Evolutionary conservation across 2,888 invertebrate genomes (phyloP).

Genomic region (Malachius bipustulatus): DNA sequence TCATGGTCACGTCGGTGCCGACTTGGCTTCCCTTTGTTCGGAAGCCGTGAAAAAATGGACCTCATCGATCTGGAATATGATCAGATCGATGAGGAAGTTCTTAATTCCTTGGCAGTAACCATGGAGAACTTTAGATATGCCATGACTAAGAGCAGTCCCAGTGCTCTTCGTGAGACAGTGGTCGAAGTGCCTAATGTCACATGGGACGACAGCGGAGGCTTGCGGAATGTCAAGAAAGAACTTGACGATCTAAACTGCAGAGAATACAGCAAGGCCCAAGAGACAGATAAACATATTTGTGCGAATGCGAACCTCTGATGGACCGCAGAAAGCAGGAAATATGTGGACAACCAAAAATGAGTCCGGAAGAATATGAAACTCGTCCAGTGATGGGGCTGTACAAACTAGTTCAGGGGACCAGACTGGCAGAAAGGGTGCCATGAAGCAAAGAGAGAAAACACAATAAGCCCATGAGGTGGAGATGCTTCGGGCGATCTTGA

Average conservation of each 20-base stretch:
- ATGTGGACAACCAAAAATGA: too few species aligned
- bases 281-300: slow-evolving; percentile 93
- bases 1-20: slow-evolving; percentile 98
- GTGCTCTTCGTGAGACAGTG: slow-evolving; percentile 95
- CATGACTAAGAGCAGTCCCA: slow-evolving; percentile 97
- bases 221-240: slow-evolving; percentile 92
- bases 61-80: slow-evolving; percentile 98
- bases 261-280: too few species aligned
- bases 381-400: too few species aligned
- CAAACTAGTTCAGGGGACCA: too few species aligned
- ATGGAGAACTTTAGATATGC: slow-evolving; percentile 99
- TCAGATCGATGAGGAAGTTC: slow-evolving; percentile 94
- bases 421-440: slow-evolving; percentile 93
- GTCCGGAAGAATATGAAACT: too few species aligned
- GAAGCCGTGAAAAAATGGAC: slow-evolving; percentile 99
- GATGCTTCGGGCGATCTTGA: too few species aligned
- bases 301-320: slow-evolving; percentile 98
- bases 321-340: too few species aligned
- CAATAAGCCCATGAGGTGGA: too few species aligned
- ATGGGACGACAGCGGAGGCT: slow-evolving; percentile 96
- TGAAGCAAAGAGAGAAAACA: slow-evolving; percentile 98
- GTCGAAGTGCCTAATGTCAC: slow-evolving; percentile 97
- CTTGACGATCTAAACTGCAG: slow-evolving; percentile 96
- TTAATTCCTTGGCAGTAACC: slow-evolving; percentile 93
- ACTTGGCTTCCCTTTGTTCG: slow-evolving; percentile 95